Conservation (phyloP, 2,113 vertebrate species). For the Nannospalax galili region DNA sequence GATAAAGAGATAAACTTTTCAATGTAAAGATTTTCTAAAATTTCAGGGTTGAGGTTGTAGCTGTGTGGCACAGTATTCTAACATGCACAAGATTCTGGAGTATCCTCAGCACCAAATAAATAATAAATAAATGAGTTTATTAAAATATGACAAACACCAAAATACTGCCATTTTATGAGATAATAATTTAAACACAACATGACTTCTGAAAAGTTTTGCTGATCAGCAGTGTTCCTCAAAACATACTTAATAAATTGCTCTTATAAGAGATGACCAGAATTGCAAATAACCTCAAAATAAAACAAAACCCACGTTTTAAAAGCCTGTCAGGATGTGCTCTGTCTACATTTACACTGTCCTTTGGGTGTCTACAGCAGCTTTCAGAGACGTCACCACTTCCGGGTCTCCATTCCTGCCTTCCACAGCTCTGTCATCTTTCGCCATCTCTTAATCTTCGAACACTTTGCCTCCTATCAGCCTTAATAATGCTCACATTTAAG, state of each 20-base stretch:
- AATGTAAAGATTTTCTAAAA: conserved; percentile 17
- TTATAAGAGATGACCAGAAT: neutral
- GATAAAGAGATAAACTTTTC: neutral
- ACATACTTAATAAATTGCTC: neutral
- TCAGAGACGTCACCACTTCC: neutral
- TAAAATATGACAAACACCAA: neutral
- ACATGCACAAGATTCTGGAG: neutral
- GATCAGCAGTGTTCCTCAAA: neutral
- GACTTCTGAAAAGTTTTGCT: neutral
- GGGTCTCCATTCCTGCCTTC: neutral
- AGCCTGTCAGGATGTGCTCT: neutral
- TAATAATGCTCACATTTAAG: neutral
- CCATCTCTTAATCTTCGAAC: neutral
- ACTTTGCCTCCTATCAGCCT: neutral
- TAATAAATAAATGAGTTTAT: neutral
- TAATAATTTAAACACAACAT: conserved; percentile 32
- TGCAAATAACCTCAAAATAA: neutral
- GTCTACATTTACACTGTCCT: neutral
- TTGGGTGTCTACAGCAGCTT: neutral
- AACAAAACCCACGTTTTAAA: neutral
- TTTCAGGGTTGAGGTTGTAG: neutral
- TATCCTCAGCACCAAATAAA: neutral
- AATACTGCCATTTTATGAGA: neutral
- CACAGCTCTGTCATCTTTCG: neutral
- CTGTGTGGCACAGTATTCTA: neutral